Evolutionary conservation across 1,140 invertebrate genomes (phyloP).

Genomic region (Steinernema feltiae): DNA sequence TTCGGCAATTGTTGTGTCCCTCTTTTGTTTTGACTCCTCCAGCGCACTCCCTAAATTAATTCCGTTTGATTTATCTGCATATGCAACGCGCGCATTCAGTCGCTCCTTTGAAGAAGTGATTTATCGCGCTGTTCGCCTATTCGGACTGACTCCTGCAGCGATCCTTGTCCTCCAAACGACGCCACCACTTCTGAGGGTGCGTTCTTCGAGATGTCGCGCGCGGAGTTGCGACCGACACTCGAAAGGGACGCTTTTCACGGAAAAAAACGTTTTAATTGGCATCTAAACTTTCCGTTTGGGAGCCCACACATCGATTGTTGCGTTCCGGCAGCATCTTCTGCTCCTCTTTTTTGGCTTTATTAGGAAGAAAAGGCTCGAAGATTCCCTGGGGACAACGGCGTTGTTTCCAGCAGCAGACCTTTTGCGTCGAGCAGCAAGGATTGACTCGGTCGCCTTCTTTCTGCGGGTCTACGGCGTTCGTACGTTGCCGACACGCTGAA

Average conservation of each 20-base stretch:
- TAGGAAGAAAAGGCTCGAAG: not conserved
- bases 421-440: not conserved
- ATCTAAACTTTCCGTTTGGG: not conserved
- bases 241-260: not conserved
- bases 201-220: too few relatives aligned
- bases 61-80: slow-evolving; percentile 14
- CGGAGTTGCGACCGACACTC: not conserved
- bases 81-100: not conserved
- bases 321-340: not conserved
- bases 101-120: not conserved
- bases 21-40: not conserved
- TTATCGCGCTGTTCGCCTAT: not conserved
- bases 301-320: slow-evolving; percentile 2
- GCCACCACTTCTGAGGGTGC: too few relatives aligned
- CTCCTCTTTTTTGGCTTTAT: not conserved
- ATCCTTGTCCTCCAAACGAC: too few relatives aligned
- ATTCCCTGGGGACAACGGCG: not conserved
- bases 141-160: too few relatives aligned
- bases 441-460: not conserved
- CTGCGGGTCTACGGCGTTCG: too few relatives aligned
- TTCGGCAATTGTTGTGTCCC: not conserved
- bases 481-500: not conserved
- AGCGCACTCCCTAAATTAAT: slow-evolving; percentile 11
- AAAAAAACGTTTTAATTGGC: slow-evolving; percentile 3
- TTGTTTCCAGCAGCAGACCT: not conserved